Conservation (phyloP, 2,888 invertebrate species). For the Halictus ligatus region DNA sequence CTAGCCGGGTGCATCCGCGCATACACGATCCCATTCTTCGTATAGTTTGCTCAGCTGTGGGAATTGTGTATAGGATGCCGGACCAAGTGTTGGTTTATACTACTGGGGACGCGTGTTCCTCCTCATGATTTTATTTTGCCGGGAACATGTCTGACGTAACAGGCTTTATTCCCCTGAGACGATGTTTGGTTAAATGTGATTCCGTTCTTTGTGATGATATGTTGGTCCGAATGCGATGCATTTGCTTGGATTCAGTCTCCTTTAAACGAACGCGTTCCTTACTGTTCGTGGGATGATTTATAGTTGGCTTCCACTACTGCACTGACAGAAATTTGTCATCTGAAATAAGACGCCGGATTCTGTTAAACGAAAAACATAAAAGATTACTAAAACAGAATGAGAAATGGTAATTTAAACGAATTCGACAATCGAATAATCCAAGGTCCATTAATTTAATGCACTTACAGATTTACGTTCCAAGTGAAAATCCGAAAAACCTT, state of each 20-base stretch:
- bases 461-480: too few relatives aligned
- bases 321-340: not conserved
- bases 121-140: slow-evolving; percentile 4
- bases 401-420: not conserved
- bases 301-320: not conserved
- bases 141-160: not conserved
- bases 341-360: too few relatives aligned
- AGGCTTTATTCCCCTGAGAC: not conserved
- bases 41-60: slow-evolving; percentile 3
- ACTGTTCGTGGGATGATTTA: not conserved
- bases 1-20: not conserved
- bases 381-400: not conserved
- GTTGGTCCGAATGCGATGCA: not conserved
- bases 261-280: not conserved
- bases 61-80: not conserved
- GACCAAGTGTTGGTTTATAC: not conserved
- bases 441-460: too few relatives aligned
- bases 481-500: too few relatives aligned
- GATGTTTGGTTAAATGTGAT: slow-evolving; percentile 3
- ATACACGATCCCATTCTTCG: not conserved
- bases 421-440: too few relatives aligned
- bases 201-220: not conserved
- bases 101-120: not conserved
- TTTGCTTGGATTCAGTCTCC: not conserved
- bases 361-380: not conserved